Evolutionary conservation across 2,888 invertebrate genomes (phyloP), one percentile per base, ranked within the genome.

Genomic region (Ectobius pallidus): DNA sequence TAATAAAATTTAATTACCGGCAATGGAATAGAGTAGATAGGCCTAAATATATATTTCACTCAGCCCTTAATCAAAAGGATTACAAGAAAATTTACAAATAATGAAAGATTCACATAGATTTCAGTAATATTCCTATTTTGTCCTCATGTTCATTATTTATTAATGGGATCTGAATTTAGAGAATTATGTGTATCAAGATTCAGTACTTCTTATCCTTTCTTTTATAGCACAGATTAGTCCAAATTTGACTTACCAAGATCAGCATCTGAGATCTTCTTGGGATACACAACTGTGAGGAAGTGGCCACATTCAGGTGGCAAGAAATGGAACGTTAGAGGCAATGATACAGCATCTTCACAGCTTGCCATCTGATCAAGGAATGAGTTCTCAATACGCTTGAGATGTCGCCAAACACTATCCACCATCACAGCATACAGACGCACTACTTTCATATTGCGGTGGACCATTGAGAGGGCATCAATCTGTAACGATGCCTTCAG

Each of bases 271-370:
- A 88, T 84, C 72, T 86, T 87, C 78, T 87, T 87, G 18, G 92
- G 89, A 80, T 93, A 91, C 55, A 92, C 85, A 77, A 91, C 86
- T 11, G 94, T 92, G 22, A 95, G 81, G 78, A 94, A 91, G 82
- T 94, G 93, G 1, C 92, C 92, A 78, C 92, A 87, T 76, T 88
- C 87, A 75, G 84, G 81, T 14, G 92, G 91, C 76, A 89, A 88
- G 81, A 92, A 95, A 81, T 96, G 95, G 81, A 89, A 89, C 58
- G 90, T 88, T 82, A 89, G 87, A 18, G 92, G 90, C 69, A 88
- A 81, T 76, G 85, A 77, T 27, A 84, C 77, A 14, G 69, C 67
- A 44, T 75, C 77, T 14, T 77, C 78, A 44, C 77, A 77, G 30
- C 74, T 77, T 71, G 80, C 75, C 55, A 90, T 81, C 80, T 89